phyloP scores from a whole-genome alignment of 2,888 invertebrate genomes.

The Yponomeuta sedellus region DNA sequence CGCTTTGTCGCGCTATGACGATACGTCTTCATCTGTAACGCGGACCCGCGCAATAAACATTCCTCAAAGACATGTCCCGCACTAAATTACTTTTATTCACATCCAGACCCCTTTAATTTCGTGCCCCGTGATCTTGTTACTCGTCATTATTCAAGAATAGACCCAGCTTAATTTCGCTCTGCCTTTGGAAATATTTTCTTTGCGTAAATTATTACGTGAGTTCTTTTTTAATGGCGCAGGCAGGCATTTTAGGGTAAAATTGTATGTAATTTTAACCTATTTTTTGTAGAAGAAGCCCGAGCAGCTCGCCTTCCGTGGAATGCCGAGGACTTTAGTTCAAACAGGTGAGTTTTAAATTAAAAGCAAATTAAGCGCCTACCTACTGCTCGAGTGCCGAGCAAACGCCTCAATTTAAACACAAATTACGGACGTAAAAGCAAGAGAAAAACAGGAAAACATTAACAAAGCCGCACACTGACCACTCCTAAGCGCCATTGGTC shows the following conservation, averaged over 20 bases:
- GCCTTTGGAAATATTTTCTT: conserved; percentile 5
- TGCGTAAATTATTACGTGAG: not conserved
- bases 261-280: not conserved
- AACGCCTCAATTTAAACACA: not conserved
- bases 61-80: conserved; percentile 38
- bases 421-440: not conserved
- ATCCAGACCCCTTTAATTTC: conserved; percentile 39
- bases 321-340: not conserved
- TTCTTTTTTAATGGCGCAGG: not conserved
- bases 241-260: not conserved
- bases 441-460: conserved; percentile 16
- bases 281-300: not conserved
- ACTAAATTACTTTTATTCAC: conserved; percentile 51
- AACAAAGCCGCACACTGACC: conserved; percentile 15
- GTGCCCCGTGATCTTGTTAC: conserved; percentile 27
- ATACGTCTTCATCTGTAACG: conserved; percentile 48
- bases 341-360: not conserved
- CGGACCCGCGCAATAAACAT: conserved; percentile 47
- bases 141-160: conserved; percentile 11
- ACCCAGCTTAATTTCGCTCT: conserved; percentile 6
- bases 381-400: not conserved
- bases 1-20: conserved; percentile 20
- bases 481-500: conserved; percentile 15
- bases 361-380: not conserved
- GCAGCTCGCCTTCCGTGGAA: not conserved